Conservation (phyloP, 1,140 invertebrate genomes). For the Drosophila burlai region DNA sequence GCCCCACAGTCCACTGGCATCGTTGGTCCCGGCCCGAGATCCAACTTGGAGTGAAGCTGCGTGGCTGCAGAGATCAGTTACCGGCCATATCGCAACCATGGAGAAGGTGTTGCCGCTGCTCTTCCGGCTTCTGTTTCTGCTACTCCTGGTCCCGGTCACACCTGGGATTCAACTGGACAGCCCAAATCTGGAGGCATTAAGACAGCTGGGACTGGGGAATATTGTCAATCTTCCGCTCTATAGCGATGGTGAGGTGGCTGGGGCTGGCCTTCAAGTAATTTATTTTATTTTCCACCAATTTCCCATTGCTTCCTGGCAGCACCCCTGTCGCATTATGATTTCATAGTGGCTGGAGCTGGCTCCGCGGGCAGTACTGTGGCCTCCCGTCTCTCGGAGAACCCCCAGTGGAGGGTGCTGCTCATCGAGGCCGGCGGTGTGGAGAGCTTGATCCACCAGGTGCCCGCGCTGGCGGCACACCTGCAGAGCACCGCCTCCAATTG, state of each 20-base stretch:
- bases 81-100: constrained; percentile 26
- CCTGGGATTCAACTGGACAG: background rate
- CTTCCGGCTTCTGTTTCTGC: constrained; percentile 11
- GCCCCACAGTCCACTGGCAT: constrained; percentile 46
- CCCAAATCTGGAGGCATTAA: constrained; percentile 24
- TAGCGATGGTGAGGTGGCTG: constrained; percentile 53
- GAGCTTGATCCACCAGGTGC: constrained; percentile 89
- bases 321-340: constrained; percentile 88
- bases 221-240: constrained; percentile 61
- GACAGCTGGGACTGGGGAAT: constrained; percentile 58
- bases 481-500: constrained; percentile 88
- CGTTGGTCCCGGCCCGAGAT: constrained; percentile 26
- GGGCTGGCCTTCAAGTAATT: background rate
- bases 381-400: constrained; percentile 88
- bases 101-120: constrained; percentile 18
- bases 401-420: constrained; percentile 86
- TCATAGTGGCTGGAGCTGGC: constrained; percentile 95
- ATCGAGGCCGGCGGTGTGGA: constrained; percentile 90
- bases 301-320: constrained; percentile 20
- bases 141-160: background rate
- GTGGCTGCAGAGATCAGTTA: constrained; percentile 38
- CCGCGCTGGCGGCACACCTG: constrained; percentile 87
- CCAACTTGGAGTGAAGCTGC: constrained; percentile 31
- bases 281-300: background rate
- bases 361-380: constrained; percentile 93